Evolutionary conservation across 2,888 invertebrate species (phyloP).

Genomic region (Urechis unicinctus): DNA sequence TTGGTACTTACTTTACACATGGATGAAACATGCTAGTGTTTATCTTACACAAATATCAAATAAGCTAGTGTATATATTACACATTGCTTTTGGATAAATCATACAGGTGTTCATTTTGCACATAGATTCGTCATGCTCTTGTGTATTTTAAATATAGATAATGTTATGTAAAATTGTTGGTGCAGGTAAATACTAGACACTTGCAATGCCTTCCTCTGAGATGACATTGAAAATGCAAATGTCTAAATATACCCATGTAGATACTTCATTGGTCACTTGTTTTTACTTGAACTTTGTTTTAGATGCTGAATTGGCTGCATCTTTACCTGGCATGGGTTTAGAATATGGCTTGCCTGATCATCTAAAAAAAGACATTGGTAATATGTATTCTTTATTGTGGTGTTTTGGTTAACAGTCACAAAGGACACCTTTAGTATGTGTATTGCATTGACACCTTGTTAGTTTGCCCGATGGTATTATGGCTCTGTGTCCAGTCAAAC

Average conservation of each 20-base stretch:
- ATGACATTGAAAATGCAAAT: too few relatives aligned
- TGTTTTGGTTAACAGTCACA: too few relatives aligned
- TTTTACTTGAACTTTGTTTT: not conserved
- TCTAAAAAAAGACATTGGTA: slow-evolving; percentile 29
- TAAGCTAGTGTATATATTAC: too few relatives aligned
- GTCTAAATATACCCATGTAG: too few relatives aligned
- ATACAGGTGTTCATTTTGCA: not conserved
- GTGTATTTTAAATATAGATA: not conserved
- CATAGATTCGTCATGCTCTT: not conserved
- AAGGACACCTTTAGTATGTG: too few relatives aligned
- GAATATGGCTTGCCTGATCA: slow-evolving; percentile 77
- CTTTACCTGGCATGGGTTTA: slow-evolving; percentile 95
- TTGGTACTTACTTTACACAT: too few relatives aligned
- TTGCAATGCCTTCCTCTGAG: not conserved
- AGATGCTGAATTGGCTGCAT: slow-evolving; percentile 62
- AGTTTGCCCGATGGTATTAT: too few relatives aligned
- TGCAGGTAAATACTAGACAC: not conserved
- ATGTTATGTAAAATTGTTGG: not conserved
- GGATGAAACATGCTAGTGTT: too few relatives aligned
- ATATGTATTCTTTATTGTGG: not conserved
- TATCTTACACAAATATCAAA: too few relatives aligned
- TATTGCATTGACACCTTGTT: too few relatives aligned
- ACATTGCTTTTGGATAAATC: not conserved
- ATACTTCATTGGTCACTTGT: slow-evolving; percentile 17
- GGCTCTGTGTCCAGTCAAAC: too few relatives aligned